These are phyloP conservation scores for Drosophila mercatorum DNA, from an alignment of 2,888 invertebrate genomes.

Conservation along the genomic window DNA sequence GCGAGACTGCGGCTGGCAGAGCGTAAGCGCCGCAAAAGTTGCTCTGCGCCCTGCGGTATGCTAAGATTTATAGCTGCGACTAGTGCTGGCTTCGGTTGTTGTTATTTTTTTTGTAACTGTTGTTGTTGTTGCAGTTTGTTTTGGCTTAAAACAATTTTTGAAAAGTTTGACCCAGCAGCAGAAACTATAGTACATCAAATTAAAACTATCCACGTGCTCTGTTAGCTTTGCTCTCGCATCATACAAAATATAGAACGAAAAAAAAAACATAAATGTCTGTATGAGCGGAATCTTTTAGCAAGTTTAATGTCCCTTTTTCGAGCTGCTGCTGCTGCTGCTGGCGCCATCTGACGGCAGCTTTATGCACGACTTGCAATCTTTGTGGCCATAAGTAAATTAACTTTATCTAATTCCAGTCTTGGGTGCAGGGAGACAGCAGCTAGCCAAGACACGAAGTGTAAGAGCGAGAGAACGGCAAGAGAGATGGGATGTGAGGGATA, in stretches of 20 bases:
- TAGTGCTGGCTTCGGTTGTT: constrained; percentile 50
- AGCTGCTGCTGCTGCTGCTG: constrained; percentile 12
- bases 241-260: constrained; percentile 17
- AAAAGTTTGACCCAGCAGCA: constrained; percentile 63
- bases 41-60: constrained; percentile 71
- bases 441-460: not conserved
- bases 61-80: constrained; percentile 74
- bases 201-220: constrained; percentile 74
- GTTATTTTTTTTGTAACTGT: constrained; percentile 8
- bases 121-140: constrained; percentile 30
- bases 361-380: constrained; percentile 30
- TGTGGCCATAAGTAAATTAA: constrained; percentile 62
- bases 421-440: not conserved
- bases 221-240: constrained; percentile 51
- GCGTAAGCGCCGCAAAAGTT: constrained; percentile 61
- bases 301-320: constrained; percentile 24
- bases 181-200: constrained; percentile 71
- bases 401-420: constrained; percentile 52
- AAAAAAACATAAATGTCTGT: constrained; percentile 3
- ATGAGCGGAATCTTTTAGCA: constrained; percentile 32
- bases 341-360: constrained; percentile 35
- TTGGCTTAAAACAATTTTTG: constrained; percentile 71
- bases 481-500: not conserved
- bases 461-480: not conserved
- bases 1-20: constrained; percentile 15